Conservation (phyloP, 2,797 vertebrate species). For the Scolopax rusticola region DNA sequence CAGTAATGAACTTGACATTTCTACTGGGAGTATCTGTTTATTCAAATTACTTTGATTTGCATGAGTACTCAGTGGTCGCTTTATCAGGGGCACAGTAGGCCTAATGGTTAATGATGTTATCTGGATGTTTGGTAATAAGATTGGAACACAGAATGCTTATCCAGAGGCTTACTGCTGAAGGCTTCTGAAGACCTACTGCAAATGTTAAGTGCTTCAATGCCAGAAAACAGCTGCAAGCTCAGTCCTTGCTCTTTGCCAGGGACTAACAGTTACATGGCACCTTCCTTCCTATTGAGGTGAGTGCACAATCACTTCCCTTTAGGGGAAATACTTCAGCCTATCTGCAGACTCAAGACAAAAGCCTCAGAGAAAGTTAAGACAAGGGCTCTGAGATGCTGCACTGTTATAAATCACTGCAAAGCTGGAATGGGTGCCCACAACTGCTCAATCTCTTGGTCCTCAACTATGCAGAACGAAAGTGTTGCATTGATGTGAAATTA, state of each 20-base stretch:
- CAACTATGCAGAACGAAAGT: neutral
- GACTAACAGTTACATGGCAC: rapidly evolving
- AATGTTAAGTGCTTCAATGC: neutral
- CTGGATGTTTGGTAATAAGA: neutral
- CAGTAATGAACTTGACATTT: neutral
- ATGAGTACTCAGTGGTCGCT: neutral
- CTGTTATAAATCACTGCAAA: neutral
- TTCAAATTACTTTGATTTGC: neutral
- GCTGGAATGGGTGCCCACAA: neutral
- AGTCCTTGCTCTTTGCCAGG: neutral
- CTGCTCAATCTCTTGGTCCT: neutral
- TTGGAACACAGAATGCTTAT: neutral
- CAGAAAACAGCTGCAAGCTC: neutral
- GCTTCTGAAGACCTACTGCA: neutral
- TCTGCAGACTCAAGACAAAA: neutral
- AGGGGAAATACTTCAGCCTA: neutral
- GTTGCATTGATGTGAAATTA: neutral
- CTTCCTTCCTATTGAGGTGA: neutral
- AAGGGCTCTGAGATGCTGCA: neutral
- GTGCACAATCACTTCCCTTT: rapidly evolving
- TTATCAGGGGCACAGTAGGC: rapidly evolving
- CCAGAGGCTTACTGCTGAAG: neutral
- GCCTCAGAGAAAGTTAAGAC: neutral
- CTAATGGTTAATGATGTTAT: neutral
- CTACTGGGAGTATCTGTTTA: neutral